Conservation (phyloP, 2,113 vertebrate species). For the Podarcis muralis region DNA sequence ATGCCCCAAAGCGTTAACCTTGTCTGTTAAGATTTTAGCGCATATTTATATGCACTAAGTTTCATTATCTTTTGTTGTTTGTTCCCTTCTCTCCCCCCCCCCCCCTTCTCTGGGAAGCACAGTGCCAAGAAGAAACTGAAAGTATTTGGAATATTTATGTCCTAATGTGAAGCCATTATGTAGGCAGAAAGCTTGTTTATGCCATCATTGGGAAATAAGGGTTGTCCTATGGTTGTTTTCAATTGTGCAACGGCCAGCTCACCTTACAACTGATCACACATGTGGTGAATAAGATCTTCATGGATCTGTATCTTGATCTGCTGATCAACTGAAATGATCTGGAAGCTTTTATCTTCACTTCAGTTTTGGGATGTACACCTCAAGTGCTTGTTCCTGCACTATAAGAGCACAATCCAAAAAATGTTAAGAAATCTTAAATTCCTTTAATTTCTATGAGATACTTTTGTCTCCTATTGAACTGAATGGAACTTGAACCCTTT, state of each 20-base stretch:
- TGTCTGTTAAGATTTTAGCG: constrained; percentile 41
- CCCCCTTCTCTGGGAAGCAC: background rate
- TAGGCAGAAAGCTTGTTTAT: background rate
- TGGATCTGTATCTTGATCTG: background rate
- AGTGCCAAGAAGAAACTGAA: background rate
- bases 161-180: background rate
- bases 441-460: background rate
- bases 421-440: background rate
- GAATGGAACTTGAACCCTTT: background rate
- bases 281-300: background rate
- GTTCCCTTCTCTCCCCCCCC: background rate
- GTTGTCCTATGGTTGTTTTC: background rate
- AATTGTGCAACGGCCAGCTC: background rate
- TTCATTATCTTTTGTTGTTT: background rate
- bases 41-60: constrained; percentile 13
- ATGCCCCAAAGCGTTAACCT: constrained; percentile 45
- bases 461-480: background rate
- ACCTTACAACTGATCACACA: background rate
- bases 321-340: background rate
- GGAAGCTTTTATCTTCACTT: background rate
- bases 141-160: background rate
- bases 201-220: background rate
- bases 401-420: background rate
- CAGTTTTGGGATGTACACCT: background rate
- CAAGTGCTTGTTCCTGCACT: background rate